phyloP scores from a whole-genome alignment of 2,113 vertebrate genomes.

The Cinclus mexicanus region DNA sequence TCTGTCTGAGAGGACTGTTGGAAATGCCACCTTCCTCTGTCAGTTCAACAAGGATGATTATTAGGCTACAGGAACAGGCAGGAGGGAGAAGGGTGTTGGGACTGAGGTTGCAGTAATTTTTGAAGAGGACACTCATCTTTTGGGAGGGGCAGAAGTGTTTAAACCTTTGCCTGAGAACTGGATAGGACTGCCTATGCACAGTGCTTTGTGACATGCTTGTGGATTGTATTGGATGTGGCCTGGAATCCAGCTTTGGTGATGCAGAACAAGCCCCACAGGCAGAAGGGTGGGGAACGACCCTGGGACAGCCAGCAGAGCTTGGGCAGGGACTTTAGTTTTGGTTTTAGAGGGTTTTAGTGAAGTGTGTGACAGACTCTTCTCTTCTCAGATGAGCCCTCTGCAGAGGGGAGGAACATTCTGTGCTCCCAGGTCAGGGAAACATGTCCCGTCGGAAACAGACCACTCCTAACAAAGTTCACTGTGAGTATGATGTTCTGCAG shows the following conservation, averaged over 20 bases:
- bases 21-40: not conserved
- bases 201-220: not conserved
- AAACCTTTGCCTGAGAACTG: not conserved
- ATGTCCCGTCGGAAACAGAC: slow-evolving; percentile 87
- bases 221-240: not conserved
- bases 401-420: slow-evolving; percentile 33
- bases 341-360: not conserved
- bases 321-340: not conserved
- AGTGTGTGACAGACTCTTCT: slow-evolving; percentile 27
- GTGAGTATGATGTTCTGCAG: slow-evolving; percentile 70
- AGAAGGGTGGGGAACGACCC: not conserved
- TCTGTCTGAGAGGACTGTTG: not conserved
- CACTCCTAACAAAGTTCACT: slow-evolving; percentile 86
- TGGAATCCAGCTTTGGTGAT: not conserved
- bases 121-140: not conserved
- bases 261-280: rapidly evolving
- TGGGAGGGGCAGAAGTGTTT: not conserved
- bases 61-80: not conserved
- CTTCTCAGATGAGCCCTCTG: slow-evolving; percentile 68
- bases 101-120: not conserved
- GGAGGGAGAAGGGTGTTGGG: not conserved
- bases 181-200: rapidly evolving
- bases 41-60: not conserved
- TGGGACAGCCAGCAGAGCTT: not conserved
- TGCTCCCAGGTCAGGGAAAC: slow-evolving; percentile 67